Percentiles rank a stretch among this genome's conserved stretches.
phyloP scores from a whole-genome alignment of 1,140 invertebrate species.

The Drosophila nikananu region DNA sequence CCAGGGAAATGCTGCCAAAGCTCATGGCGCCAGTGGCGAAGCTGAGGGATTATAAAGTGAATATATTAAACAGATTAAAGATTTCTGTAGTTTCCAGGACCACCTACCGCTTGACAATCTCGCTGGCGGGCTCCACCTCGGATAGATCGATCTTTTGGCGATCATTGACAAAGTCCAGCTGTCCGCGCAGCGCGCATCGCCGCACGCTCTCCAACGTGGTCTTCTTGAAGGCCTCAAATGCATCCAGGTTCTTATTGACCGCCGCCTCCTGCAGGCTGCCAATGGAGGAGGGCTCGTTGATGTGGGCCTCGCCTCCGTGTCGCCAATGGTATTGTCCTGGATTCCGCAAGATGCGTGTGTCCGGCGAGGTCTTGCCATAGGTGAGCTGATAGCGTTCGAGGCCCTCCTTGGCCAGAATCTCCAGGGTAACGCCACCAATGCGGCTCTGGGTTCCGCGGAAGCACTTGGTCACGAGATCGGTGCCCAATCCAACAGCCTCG shows the following conservation, averaged over 20 bases:
- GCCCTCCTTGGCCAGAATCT: constrained; percentile 95
- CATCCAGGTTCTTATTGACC: constrained; percentile 91
- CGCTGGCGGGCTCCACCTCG: constrained; percentile 96
- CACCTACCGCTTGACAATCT: constrained; percentile 97
- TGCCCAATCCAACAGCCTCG: constrained; percentile 97
- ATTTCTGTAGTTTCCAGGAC: rapidly evolving
- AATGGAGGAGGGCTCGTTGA: constrained; percentile 98
- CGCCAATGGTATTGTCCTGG: constrained; percentile 98
- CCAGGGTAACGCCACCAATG: constrained; percentile 96
- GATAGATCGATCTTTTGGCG: constrained; percentile 92
- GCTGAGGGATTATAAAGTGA: constrained; percentile 11
- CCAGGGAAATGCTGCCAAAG: constrained; percentile 89
- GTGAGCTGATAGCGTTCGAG: constrained; percentile 93
- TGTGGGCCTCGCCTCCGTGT: constrained; percentile 98
- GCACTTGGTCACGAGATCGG: constrained; percentile 97
- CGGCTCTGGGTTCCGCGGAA: constrained; percentile 97
- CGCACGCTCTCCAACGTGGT: constrained; percentile 94
- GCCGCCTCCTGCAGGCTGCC: constrained; percentile 97
- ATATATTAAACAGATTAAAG: no score
- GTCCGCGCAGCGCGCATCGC: constrained; percentile 96
- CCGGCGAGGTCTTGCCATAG: constrained; percentile 90
- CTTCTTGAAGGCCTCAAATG: constrained; percentile 96
- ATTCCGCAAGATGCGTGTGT: constrained; percentile 94
- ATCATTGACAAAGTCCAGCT: constrained; percentile 93
- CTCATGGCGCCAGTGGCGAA: constrained; percentile 87